These are phyloP conservation scores for Punctoribates punctum DNA, from an alignment of 2,888 invertebrate species.

Conservation along the genomic window DNA sequence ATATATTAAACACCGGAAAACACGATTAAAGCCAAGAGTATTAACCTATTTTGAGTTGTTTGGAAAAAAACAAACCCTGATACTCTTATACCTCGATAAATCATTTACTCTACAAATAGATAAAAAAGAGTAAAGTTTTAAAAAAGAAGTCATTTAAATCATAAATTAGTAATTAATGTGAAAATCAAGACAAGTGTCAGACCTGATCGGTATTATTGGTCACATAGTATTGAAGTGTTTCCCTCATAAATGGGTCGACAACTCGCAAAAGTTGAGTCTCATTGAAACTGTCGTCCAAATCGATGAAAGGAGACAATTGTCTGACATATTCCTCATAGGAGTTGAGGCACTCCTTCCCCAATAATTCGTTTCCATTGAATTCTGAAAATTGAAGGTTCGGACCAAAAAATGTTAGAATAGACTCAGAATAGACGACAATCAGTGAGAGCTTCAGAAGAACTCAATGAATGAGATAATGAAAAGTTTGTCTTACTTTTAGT, in stretches of 20 bases:
- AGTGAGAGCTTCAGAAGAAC: neutral
- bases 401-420: neutral
- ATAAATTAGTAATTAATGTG: neutral
- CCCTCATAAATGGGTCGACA: conserved; percentile 10
- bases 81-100: too few relatives aligned
- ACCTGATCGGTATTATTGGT: conserved; percentile 30
- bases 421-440: neutral
- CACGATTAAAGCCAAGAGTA: too few relatives aligned
- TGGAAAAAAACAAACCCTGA: too few relatives aligned
- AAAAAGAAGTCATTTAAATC: neutral
- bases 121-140: neutral
- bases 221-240: conserved; percentile 16
- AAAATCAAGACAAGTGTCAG: neutral
- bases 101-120: neutral
- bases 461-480: neutral
- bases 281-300: conserved; percentile 8
- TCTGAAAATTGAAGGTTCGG: neutral
- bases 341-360: neutral
- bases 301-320: neutral
- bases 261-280: neutral
- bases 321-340: neutral
- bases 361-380: neutral
- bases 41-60: too few relatives aligned
- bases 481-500: conserved; percentile 26
- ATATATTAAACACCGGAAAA: too few relatives aligned